Conservation (phyloP, 1,140 invertebrate species). For the Dreissena polymorpha region DNA sequence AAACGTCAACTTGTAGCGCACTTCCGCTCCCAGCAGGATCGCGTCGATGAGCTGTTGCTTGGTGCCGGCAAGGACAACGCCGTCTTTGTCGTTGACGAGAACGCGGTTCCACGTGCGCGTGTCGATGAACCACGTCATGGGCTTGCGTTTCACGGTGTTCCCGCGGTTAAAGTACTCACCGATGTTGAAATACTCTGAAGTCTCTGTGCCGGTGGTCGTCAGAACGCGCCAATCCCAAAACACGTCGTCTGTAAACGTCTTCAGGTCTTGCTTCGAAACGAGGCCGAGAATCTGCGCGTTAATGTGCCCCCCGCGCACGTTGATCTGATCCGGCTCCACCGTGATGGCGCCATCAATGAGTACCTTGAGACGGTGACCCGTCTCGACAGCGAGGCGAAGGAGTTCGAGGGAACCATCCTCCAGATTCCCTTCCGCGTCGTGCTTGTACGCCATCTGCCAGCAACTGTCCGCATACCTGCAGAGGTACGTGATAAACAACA, state of each 20-base stretch:
- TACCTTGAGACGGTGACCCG: slow-evolving; percentile 47
- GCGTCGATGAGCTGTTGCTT: slow-evolving; percentile 48
- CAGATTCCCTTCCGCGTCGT: slow-evolving; percentile 38
- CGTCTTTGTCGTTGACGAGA: slow-evolving; percentile 44
- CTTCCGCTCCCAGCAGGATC: slow-evolving; percentile 48
- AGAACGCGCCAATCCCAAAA: slow-evolving; percentile 53
- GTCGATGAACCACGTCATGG: slow-evolving; percentile 55
- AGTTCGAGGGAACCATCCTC: slow-evolving; percentile 51
- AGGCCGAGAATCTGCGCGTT: slow-evolving; percentile 46
- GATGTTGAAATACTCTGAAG: slow-evolving; percentile 43
- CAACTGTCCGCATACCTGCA: slow-evolving; percentile 46
- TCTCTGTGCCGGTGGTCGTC: slow-evolving; percentile 43
- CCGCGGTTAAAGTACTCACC: slow-evolving; percentile 52
- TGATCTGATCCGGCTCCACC: slow-evolving; percentile 50
- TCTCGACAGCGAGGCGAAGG: slow-evolving; percentile 37
- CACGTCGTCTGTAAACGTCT: slow-evolving; percentile 43
- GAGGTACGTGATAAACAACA: neutral
- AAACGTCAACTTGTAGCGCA: slow-evolving; percentile 41
- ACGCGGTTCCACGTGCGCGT: slow-evolving; percentile 50
- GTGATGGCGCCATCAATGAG: slow-evolving; percentile 46
- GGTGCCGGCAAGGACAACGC: slow-evolving; percentile 15
- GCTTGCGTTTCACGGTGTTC: slow-evolving; percentile 40
- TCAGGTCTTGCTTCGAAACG: slow-evolving; percentile 49
- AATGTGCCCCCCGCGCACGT: slow-evolving; percentile 49
- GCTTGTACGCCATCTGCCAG: slow-evolving; percentile 54